Evolutionary conservation across 2,888 invertebrate species (phyloP).

Genomic region (Lithophane leautieri): DNA sequence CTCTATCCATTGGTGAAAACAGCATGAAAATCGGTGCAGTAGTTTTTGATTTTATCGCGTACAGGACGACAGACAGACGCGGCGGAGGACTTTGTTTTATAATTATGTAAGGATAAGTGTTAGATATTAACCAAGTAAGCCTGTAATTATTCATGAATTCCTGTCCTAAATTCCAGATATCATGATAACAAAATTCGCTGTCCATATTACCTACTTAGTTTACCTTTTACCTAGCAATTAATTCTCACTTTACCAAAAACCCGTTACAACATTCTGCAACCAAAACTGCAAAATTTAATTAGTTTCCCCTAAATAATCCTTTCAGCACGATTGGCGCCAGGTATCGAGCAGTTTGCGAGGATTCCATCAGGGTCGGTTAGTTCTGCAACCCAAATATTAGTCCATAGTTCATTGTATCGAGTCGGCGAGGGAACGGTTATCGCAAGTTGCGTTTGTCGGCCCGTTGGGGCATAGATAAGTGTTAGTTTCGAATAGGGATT

Average conservation of each 20-base stretch:
- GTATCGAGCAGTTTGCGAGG: conserved; percentile 43
- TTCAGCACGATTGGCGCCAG: conserved; percentile 41
- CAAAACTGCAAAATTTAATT: conserved; percentile 43
- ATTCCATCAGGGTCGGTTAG: conserved; percentile 67
- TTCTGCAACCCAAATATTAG: conserved; percentile 78
- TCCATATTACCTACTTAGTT: neutral
- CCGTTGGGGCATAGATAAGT: conserved; percentile 70
- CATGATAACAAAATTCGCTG: neutral
- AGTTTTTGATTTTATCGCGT: too few species aligned
- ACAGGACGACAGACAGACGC: too few species aligned
- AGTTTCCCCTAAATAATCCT: conserved; percentile 47
- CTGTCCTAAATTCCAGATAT: neutral
- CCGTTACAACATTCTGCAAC: conserved; percentile 7
- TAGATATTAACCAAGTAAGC: neutral
- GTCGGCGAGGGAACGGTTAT: conserved; percentile 75
- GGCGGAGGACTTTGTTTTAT: too few species aligned
- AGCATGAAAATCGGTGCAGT: too few species aligned
- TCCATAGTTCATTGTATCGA: conserved; percentile 74
- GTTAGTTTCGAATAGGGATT: conserved; percentile 68
- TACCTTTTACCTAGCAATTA: conserved; percentile 22
- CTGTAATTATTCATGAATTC: neutral
- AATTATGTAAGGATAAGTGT: too few species aligned
- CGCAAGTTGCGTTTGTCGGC: conserved; percentile 66
- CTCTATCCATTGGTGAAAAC: too few species aligned
- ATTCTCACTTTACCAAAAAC: conserved; percentile 8